phyloP scores from a whole-genome alignment of 2,888 invertebrate species.

The Parasteatoda lunata region DNA sequence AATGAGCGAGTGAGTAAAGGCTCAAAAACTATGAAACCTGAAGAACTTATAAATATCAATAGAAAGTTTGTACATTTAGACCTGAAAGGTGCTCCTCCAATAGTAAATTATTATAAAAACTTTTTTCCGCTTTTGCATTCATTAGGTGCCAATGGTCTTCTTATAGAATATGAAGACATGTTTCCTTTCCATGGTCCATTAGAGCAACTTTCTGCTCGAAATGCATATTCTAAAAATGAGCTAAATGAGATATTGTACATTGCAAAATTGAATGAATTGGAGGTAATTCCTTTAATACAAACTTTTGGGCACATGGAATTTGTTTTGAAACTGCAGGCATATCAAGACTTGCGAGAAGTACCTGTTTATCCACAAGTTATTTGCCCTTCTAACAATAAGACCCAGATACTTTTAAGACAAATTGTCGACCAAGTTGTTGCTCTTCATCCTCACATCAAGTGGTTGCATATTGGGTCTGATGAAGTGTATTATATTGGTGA shows the following conservation, averaged over 20 bases:
- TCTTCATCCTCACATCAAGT: conserved; percentile 80
- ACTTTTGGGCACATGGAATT: conserved; percentile 91
- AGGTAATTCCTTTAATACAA: conserved; percentile 87
- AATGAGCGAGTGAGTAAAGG: conserved; percentile 66
- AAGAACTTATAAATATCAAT: conserved; percentile 55
- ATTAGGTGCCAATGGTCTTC: conserved; percentile 84
- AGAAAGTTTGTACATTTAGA: conserved; percentile 82
- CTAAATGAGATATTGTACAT: conserved; percentile 81
- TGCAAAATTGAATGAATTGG: conserved; percentile 79
- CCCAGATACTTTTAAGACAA: conserved; percentile 78
- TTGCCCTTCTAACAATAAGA: conserved; percentile 81
- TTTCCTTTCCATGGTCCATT: conserved; percentile 83
- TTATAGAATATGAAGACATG: conserved; percentile 92
- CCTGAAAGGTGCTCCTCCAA: conserved; percentile 89
- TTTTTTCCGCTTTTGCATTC: conserved; percentile 80
- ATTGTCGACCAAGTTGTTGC: conserved; percentile 85
- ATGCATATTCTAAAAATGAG: conserved; percentile 82
- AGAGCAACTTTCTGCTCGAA: conserved; percentile 79
- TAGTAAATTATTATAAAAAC: conserved; percentile 76
- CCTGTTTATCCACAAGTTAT: conserved; percentile 79
- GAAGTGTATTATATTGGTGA: conserved; percentile 82
- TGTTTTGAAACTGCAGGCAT: conserved; percentile 82
- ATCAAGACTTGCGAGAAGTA: conserved; percentile 81
- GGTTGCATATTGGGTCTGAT: conserved; percentile 87
- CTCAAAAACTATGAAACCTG: conserved; percentile 38